phyloP scores from a whole-genome alignment of 2,797 vertebrate species.

The Discoglossus pictus region DNA sequence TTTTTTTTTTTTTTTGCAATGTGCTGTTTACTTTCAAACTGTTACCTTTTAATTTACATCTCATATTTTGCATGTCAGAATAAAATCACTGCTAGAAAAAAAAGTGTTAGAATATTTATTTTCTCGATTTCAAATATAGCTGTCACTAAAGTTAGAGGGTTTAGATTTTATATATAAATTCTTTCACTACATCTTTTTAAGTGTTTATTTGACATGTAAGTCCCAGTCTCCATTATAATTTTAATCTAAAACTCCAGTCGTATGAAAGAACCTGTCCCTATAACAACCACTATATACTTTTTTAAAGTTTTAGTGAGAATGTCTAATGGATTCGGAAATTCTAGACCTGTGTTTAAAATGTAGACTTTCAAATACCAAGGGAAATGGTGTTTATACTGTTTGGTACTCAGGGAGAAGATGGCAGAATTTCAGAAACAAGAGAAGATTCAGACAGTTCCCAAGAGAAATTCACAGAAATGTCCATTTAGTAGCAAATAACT shows the following conservation, averaged over 20 bases:
- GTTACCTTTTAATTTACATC: slow-evolving; percentile 3
- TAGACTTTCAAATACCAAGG: too few relatives aligned
- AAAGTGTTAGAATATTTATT: not conserved
- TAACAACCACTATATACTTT: too few relatives aligned
- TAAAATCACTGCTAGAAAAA: not conserved
- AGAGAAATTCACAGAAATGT: too few relatives aligned
- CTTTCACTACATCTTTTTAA: not conserved
- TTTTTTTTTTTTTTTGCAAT: slow-evolving; percentile 1
- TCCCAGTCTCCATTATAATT: not conserved
- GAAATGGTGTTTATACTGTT: too few relatives aligned
- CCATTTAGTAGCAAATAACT: too few relatives aligned
- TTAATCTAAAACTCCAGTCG: not conserved
- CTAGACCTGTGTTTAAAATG: too few relatives aligned
- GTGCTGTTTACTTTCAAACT: slow-evolving; percentile 9
- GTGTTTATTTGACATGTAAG: not conserved
- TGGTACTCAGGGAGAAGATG: too few relatives aligned
- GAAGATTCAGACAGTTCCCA: too few relatives aligned
- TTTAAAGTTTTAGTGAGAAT: too few relatives aligned
- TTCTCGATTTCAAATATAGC: slow-evolving; percentile 3
- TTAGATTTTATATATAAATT: not conserved
- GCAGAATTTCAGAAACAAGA: too few relatives aligned
- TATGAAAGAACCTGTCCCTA: too few relatives aligned
- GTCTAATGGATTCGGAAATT: too few relatives aligned
- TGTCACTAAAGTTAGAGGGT: not conserved
- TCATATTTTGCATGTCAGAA: not conserved